A percentile compares a stretch with the other conserved stretches of the same genome.
phyloP scores from a whole-genome alignment of 2,113 vertebrate species.

The Sinocyclocheilus grahami region DNA sequence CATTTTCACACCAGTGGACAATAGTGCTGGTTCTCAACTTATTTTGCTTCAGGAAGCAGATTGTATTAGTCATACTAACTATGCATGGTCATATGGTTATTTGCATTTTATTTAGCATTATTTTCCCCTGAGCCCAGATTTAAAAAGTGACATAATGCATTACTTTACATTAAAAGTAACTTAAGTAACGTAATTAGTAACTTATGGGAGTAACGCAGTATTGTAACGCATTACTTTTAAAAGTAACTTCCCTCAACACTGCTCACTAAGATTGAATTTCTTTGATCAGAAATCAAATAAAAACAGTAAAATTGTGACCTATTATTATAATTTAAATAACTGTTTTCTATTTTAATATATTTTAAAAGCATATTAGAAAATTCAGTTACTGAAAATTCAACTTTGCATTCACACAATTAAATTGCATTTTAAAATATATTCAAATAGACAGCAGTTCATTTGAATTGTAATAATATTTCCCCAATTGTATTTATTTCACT shows the following conservation, averaged over 20 bases:
- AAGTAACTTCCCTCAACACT: too few relatives aligned
- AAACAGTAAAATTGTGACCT: neutral
- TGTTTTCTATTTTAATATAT: too few relatives aligned
- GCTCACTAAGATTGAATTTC: neutral
- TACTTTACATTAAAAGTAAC: too few relatives aligned
- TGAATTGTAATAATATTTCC: neutral
- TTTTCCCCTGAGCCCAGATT: neutral
- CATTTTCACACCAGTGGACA: neutral
- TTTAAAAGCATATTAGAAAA: too few relatives aligned
- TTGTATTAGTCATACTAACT: neutral
- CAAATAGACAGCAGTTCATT: neutral
- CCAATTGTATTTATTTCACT: neutral
- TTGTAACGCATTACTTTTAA: too few relatives aligned
- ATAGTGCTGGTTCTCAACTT: neutral
- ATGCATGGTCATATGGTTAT: neutral
- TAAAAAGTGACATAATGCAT: too few relatives aligned
- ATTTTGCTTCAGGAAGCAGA: neutral
- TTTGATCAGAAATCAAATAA: neutral
- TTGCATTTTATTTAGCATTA: neutral
- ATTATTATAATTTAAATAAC: too few relatives aligned
- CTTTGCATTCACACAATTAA: too few relatives aligned
- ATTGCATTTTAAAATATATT: too few relatives aligned
- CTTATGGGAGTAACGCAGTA: too few relatives aligned
- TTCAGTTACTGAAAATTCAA: too few relatives aligned
- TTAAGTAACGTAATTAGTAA: too few relatives aligned